phyloP scores from a whole-genome alignment of 2,113 vertebrate species.

The Silurus glanis region DNA sequence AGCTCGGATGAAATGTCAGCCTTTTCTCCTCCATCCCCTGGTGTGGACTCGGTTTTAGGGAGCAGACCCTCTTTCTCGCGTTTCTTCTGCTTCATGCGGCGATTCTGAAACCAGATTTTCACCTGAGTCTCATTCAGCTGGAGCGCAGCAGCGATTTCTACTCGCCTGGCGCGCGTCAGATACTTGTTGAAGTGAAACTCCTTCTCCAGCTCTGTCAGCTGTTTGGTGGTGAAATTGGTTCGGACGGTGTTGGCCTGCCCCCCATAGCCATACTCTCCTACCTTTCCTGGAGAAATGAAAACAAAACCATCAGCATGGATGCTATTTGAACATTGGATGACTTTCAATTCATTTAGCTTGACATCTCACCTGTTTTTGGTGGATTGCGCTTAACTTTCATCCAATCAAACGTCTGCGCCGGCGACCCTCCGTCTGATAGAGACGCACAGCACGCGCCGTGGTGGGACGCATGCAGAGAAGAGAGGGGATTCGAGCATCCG shows the following conservation, averaged over 20 bases:
- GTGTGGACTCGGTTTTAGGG: conserved; percentile 78
- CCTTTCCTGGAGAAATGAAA: conserved; percentile 78
- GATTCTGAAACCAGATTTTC: conserved; percentile 99
- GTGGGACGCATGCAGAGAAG: conserved; percentile 84
- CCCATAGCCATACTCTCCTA: conserved; percentile 91
- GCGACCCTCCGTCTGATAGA: conserved; percentile 80
- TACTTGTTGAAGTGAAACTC: conserved; percentile 99
- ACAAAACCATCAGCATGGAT: not conserved
- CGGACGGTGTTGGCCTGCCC: conserved; percentile 91
- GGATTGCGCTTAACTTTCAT: conserved; percentile 99
- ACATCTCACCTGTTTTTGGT: conserved; percentile 89
- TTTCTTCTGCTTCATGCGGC: conserved; percentile 99
- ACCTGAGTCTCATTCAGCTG: conserved; percentile 98
- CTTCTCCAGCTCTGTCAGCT: conserved; percentile 96
- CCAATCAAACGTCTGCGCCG: conserved; percentile 97
- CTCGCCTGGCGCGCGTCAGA: conserved; percentile 88
- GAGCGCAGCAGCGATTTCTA: conserved; percentile 93
- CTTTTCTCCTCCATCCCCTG: conserved; percentile 81
- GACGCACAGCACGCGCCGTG: conserved; percentile 87
- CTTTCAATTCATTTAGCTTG: not conserved
- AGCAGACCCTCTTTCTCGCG: conserved; percentile 92
- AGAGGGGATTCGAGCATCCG: conserved; percentile 83
- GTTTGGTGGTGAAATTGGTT: conserved; percentile 97
- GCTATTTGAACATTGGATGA: not conserved
- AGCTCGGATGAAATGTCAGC: conserved; percentile 88